These are phyloP conservation scores for Takifugu bimaculatus DNA, from an alignment of 2,113 vertebrate species.

Conservation along the genomic window DNA sequence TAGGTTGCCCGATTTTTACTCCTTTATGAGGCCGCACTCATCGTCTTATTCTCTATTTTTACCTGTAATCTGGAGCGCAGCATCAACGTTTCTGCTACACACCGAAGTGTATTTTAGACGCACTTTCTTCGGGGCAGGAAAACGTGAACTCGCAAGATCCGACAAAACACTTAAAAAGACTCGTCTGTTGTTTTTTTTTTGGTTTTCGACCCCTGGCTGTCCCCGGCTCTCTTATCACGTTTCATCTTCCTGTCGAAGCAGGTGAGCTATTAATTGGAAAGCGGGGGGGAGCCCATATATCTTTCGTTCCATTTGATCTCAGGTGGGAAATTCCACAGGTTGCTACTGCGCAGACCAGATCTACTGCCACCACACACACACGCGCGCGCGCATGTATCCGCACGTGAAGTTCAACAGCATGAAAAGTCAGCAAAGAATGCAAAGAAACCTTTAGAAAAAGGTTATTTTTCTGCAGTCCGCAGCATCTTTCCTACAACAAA, in stretches of 20 bases:
- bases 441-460: slow-evolving; percentile 20
- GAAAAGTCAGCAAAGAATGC: slow-evolving; percentile 19
- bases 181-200: slow-evolving; percentile 10
- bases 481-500: slow-evolving; percentile 37
- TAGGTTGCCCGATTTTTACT: slow-evolving; percentile 68
- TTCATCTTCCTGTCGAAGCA: slow-evolving; percentile 45
- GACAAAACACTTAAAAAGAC: background rate
- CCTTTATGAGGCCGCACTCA: slow-evolving; percentile 52
- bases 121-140: slow-evolving; percentile 21
- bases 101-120: slow-evolving; percentile 20
- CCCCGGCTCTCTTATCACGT: slow-evolving; percentile 27
- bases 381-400: slow-evolving; percentile 9
- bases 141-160: slow-evolving; percentile 13
- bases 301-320: slow-evolving; percentile 66
- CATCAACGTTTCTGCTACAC: slow-evolving; percentile 52
- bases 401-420: background rate
- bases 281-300: slow-evolving; percentile 51
- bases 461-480: slow-evolving; percentile 52
- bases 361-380: slow-evolving; percentile 56
- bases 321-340: slow-evolving; percentile 84
- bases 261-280: slow-evolving; percentile 69
- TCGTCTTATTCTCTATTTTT: slow-evolving; percentile 63
- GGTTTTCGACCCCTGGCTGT: slow-evolving; percentile 31
- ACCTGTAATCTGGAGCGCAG: slow-evolving; percentile 49
- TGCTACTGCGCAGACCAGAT: slow-evolving; percentile 77